A percentile compares a stretch with the other conserved stretches of the same genome.
phyloP scores from a whole-genome alignment of 2,113 vertebrate genomes.

The Raja brachyura region DNA sequence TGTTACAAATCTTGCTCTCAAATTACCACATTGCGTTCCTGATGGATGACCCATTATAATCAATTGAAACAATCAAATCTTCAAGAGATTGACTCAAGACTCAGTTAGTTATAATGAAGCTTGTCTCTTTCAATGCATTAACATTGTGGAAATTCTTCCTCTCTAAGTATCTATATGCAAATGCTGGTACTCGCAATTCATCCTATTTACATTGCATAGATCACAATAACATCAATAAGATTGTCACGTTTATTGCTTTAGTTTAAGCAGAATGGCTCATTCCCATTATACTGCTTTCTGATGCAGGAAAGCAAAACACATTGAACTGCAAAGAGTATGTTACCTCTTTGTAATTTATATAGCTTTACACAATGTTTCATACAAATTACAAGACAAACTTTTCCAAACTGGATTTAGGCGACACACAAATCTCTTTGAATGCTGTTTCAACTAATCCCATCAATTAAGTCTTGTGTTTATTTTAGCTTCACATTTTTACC shows the following conservation, averaged over 20 bases:
- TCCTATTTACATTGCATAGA: not conserved
- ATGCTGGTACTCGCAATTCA: not conserved
- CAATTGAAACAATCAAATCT: not conserved
- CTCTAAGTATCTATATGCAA: not conserved
- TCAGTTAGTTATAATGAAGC: not conserved
- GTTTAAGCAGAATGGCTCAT: conserved; percentile 11
- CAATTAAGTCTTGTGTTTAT: too few relatives aligned
- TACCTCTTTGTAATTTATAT: too few relatives aligned
- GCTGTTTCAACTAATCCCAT: too few relatives aligned
- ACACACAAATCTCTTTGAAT: too few relatives aligned
- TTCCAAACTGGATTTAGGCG: too few relatives aligned
- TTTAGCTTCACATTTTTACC: too few relatives aligned
- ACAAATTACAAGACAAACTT: too few relatives aligned
- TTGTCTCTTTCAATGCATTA: not conserved
- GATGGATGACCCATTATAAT: conserved; percentile 27
- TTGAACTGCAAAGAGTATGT: too few relatives aligned
- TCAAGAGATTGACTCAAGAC: not conserved
- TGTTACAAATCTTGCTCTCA: not conserved
- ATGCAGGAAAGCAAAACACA: not conserved
- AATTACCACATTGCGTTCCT: not conserved
- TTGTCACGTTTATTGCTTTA: not conserved
- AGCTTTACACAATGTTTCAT: too few relatives aligned
- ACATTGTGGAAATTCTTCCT: not conserved
- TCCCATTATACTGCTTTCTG: not conserved
- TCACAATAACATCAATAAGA: not conserved